Evolutionary conservation across 2,888 invertebrate genomes (phyloP).

Genomic region (Acronicta leporina): DNA sequence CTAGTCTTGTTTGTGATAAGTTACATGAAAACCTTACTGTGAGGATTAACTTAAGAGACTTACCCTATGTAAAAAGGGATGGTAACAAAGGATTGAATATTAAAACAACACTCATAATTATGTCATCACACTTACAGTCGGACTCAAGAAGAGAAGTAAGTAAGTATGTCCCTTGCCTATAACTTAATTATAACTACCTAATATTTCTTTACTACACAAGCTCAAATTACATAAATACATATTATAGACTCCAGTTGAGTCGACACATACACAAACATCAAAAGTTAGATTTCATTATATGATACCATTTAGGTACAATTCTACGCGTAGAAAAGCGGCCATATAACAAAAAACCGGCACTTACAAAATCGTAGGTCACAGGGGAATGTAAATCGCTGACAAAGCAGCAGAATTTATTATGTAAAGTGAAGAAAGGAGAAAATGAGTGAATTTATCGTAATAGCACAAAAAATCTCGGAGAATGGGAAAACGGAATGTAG

Average conservation of each 20-base stretch:
- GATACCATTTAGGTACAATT: slow-evolving; percentile 28
- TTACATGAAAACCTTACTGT: too few species aligned
- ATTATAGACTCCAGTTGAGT: slow-evolving; percentile 8
- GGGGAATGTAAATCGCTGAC: slow-evolving; percentile 15
- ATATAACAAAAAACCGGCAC: slow-evolving; percentile 18
- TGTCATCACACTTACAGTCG: too few species aligned
- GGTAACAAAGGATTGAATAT: too few species aligned
- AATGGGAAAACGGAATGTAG: neutral
- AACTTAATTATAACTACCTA: neutral
- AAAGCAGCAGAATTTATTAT: slow-evolving; percentile 20
- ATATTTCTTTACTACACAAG: neutral
- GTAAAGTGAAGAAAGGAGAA: slow-evolving; percentile 6
- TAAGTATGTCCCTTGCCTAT: too few species aligned
- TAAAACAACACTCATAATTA: too few species aligned
- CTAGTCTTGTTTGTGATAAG: too few species aligned
- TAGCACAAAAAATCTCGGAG: slow-evolving; percentile 4
- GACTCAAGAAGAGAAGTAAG: too few species aligned
- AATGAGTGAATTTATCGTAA: slow-evolving; percentile 11
- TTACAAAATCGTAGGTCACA: slow-evolving; percentile 5
- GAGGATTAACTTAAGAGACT: too few species aligned
- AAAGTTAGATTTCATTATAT: slow-evolving; percentile 29
- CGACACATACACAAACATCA: slow-evolving; percentile 17
- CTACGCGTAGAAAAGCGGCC: slow-evolving; percentile 12
- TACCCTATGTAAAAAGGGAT: too few species aligned
- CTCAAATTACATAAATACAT: neutral